Evolutionary conservation across 2,113 vertebrate species (phyloP).

Genomic region (Anarrhichthys ocellatus): DNA sequence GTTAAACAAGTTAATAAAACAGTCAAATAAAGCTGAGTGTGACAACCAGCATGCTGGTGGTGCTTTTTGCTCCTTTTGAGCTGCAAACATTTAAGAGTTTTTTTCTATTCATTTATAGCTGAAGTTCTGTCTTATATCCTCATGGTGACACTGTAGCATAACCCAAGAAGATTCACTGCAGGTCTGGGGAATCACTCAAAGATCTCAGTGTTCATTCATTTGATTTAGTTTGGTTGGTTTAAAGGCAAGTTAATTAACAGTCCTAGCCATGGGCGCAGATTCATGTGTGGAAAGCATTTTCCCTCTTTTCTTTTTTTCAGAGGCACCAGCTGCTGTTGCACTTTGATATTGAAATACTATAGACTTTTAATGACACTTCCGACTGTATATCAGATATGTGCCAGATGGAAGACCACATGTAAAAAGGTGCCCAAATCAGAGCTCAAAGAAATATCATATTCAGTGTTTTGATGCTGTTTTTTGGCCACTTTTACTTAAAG

Average conservation of each 20-base stretch:
- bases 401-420: not conserved
- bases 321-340: not conserved
- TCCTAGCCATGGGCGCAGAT: not conserved
- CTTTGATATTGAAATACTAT: too few relatives aligned
- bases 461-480: not conserved
- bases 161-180: not conserved
- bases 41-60: not conserved
- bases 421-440: not conserved
- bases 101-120: not conserved
- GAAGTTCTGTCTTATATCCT: constrained; percentile 32
- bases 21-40: not conserved
- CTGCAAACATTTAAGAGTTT: not conserved
- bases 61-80: not conserved
- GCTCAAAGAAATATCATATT: not conserved
- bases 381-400: not conserved
- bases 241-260: constrained; percentile 5
- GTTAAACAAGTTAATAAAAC: not conserved
- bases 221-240: not conserved
- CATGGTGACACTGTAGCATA: constrained; percentile 42
- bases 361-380: too few relatives aligned
- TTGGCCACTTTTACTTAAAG: not conserved
- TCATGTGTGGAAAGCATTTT: not conserved
- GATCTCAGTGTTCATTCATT: not conserved
- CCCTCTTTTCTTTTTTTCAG: too few relatives aligned
- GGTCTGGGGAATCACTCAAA: not conserved